Percentiles rank a stretch among this genome's conserved stretches.
Evolutionary conservation across 92 coral and sea anemone species (phyloP).

Genomic region (Bergia sp.): DNA sequence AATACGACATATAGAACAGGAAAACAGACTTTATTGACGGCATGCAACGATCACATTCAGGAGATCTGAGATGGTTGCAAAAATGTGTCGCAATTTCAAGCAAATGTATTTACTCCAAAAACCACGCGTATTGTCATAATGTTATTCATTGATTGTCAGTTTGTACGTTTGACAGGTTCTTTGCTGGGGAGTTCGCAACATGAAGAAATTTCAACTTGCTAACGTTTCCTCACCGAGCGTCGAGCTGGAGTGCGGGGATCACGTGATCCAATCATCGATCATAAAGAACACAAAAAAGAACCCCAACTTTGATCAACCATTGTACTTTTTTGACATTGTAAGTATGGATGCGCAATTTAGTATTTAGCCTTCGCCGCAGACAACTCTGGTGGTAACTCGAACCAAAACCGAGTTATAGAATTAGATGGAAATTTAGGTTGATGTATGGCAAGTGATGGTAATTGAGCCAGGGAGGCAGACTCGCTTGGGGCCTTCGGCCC

Average conservation of each 20-base stretch:
- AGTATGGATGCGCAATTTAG: conserved; percentile 3
- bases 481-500: too few relatives aligned
- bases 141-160: not conserved
- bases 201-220: conserved; percentile 88
- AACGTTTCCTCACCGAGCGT: conserved; percentile 90
- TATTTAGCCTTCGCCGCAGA: too few relatives aligned
- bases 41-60: not conserved
- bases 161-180: conserved; percentile 60
- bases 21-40: too few relatives aligned
- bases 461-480: too few relatives aligned
- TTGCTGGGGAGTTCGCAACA: conserved; percentile 98
- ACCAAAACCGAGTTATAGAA: too few relatives aligned
- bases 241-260: conserved; percentile 96
- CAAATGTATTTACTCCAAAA: too few relatives aligned
- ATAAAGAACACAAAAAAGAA: conserved; percentile 89
- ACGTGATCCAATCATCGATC: conserved; percentile 72
- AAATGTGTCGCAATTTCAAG: too few relatives aligned
- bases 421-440: too few relatives aligned
- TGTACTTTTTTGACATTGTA: conserved; percentile 93
- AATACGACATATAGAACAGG: too few relatives aligned
- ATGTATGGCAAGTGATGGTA: too few relatives aligned
- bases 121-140: not conserved
- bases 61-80: not conserved
- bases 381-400: too few relatives aligned
- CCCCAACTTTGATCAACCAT: conserved; percentile 94